Evolutionary conservation across 2,888 invertebrate species (phyloP).

Genomic region (Pristionchus fissidentatus): DNA sequence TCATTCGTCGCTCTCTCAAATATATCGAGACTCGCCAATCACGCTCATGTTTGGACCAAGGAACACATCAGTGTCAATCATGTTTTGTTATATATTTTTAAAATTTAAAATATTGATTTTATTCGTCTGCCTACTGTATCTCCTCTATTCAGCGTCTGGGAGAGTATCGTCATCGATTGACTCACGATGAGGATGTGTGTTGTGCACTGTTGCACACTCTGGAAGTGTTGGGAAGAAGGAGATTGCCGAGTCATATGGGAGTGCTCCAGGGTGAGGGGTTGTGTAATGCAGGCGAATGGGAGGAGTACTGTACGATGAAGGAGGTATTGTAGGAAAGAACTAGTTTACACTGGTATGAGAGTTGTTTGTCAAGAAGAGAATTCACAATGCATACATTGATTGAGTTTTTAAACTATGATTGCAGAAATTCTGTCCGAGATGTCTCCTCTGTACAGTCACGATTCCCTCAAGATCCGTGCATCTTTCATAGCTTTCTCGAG

Average conservation of each 20-base stretch:
- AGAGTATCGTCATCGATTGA: neutral
- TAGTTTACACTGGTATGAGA: no score
- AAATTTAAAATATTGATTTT: no score
- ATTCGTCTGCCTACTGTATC: no score
- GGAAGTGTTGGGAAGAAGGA: constrained; percentile 16
- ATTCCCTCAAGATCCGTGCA: constrained; percentile 14
- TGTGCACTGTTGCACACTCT: constrained; percentile 30
- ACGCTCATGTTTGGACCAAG: constrained; percentile 61
- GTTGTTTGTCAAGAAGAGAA: no score
- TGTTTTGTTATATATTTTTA: neutral
- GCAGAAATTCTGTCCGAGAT: constrained; percentile 43
- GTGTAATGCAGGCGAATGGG: no score
- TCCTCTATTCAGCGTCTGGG: constrained; percentile 29
- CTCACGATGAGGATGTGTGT: neutral
- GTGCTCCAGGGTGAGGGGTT: constrained; percentile 27
- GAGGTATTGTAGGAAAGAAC: no score
- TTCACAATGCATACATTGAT: neutral
- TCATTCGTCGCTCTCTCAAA: constrained; percentile 49
- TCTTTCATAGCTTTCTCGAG: constrained; percentile 31
- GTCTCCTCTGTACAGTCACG: constrained; percentile 41
- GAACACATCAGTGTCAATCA: constrained; percentile 55
- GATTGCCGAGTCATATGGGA: constrained; percentile 16
- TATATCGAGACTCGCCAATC: constrained; percentile 53
- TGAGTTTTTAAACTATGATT: neutral
- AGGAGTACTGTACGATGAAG: neutral